Conservation (phyloP, 2,797 vertebrate species). For the Eupleurogrammus muticus region DNA sequence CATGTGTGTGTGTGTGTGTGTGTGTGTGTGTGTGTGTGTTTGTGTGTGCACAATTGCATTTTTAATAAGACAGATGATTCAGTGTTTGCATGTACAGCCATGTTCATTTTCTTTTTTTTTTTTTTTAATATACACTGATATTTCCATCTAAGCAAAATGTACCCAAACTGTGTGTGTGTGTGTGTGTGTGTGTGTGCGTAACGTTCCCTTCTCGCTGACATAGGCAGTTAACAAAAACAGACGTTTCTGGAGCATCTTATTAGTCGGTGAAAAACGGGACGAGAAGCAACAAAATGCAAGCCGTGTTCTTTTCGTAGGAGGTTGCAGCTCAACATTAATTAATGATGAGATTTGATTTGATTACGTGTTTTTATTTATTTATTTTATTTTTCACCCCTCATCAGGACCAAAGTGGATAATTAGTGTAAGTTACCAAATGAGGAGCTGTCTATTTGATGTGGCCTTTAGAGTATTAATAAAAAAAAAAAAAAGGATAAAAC, state of each 20-base stretch:
- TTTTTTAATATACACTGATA: conserved; percentile 21
- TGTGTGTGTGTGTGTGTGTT: neutral
- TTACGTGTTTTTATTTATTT: too few relatives aligned
- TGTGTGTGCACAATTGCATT: conserved; percentile 12
- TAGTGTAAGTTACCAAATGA: conserved; percentile 25
- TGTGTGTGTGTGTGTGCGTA: conserved; percentile 11
- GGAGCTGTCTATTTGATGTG: conserved; percentile 33
- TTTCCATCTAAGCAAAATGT: conserved; percentile 9
- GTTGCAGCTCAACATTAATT: conserved; percentile 51
- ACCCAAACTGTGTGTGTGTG: neutral
- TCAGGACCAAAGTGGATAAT: conserved; percentile 43
- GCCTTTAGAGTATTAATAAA: conserved; percentile 35
- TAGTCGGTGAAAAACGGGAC: conserved; percentile 57
- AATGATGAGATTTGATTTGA: conserved; percentile 41
- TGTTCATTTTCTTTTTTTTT: neutral
- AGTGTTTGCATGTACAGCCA: conserved; percentile 4
- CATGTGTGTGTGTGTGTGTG: neutral
- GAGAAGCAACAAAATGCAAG: conserved; percentile 63
- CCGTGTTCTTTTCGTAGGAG: conserved; percentile 38
- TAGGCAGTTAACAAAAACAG: conserved; percentile 55
- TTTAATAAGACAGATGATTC: conserved; percentile 3
- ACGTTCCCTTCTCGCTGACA: conserved; percentile 44
- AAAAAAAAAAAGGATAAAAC: conserved; percentile 11
- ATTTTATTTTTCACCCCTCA: too few relatives aligned
- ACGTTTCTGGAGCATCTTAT: conserved; percentile 63